Evolutionary conservation across 1,140 invertebrate genomes (phyloP), one percentile per base, ranked within the genome.

Genomic region (Teleogryllus occipitalis): DNA sequence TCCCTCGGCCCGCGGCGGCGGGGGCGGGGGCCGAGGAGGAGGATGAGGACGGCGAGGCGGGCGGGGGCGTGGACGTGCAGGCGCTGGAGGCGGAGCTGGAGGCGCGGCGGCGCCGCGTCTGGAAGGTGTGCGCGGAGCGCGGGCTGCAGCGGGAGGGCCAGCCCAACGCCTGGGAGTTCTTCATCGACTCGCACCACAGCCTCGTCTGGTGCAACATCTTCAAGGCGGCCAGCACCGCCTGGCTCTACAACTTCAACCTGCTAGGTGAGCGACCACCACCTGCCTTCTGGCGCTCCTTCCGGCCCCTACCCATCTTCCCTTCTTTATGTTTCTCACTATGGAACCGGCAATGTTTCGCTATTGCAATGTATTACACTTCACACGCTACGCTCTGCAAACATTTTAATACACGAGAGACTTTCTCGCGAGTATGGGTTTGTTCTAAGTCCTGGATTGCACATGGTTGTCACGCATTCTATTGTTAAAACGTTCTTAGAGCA

Each of bases 181-280:
- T 84, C 22, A 82, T 84, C 47, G 83, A 81, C 72, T 27, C 81
- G 27, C 79, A 80, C 46, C 81, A 82, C 77, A 75, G 82, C 5
- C 48, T 84, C 39, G 79, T 83, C 12, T 86, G 84, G 84, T 86
- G 85, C 81, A 85, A 84, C 46, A 79, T 86, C n/a, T 86, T 84
- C 81, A 86, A 86, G 77, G 84, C 85, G 48, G 85, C 84, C 7
- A 84, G 83, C 74, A 83, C 85, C 8, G 82, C 85, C 7, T 85
- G 84, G 84, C 81, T 86, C 79, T 83, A 83, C 80, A 83, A 83
- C 79, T 83, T 83, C 80, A 83, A 83, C 73, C 49, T 81, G 5
- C 75, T 81, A n/a, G 80, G 80, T 81, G 75, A 77, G 78, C 80
- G 72, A n/a, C n/a, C n/a, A n/a, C n/a, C 27, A 5, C 27, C 27